Evolutionary conservation across 2,888 invertebrate species (phyloP).

Genomic region (Blera fallax): DNA sequence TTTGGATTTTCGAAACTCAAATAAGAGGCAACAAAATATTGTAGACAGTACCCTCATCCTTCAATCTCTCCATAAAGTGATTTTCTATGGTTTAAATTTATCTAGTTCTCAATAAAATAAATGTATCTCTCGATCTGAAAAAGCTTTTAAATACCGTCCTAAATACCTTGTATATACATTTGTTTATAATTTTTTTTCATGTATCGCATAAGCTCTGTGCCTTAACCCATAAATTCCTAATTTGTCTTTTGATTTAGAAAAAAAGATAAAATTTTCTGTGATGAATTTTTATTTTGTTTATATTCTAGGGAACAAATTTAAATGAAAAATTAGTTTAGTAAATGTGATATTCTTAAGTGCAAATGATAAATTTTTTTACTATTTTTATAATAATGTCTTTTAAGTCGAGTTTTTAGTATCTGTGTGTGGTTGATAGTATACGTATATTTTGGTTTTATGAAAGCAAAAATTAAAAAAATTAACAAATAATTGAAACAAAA

Average conservation of each 20-base stretch:
- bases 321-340: not conserved
- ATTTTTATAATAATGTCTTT: slow-evolving; percentile 47
- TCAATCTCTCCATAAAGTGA: not conserved
- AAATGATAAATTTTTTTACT: slow-evolving; percentile 10
- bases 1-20: not conserved
- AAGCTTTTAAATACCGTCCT: slow-evolving; percentile 56
- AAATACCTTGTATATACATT: slow-evolving; percentile 29
- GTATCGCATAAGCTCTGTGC: slow-evolving; percentile 61
- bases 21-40: not conserved
- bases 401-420: slow-evolving; percentile 32
- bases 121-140: slow-evolving; percentile 19
- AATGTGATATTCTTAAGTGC: slow-evolving; percentile 46
- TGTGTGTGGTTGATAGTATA: slow-evolving; percentile 2
- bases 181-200: not conserved
- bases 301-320: not conserved
- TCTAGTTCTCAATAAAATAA: not conserved
- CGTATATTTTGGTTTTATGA: not conserved
- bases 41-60: not conserved
- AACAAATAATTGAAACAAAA: not conserved
- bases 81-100: not conserved
- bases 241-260: slow-evolving; percentile 14
- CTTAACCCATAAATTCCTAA: slow-evolving; percentile 35
- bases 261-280: not conserved
- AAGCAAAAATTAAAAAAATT: slow-evolving; percentile 10
- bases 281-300: not conserved